A percentile compares a stretch with the other conserved stretches of the same genome.
phyloP scores from a whole-genome alignment of 2,797 vertebrate genomes.

The Acanthopagrus latus region DNA sequence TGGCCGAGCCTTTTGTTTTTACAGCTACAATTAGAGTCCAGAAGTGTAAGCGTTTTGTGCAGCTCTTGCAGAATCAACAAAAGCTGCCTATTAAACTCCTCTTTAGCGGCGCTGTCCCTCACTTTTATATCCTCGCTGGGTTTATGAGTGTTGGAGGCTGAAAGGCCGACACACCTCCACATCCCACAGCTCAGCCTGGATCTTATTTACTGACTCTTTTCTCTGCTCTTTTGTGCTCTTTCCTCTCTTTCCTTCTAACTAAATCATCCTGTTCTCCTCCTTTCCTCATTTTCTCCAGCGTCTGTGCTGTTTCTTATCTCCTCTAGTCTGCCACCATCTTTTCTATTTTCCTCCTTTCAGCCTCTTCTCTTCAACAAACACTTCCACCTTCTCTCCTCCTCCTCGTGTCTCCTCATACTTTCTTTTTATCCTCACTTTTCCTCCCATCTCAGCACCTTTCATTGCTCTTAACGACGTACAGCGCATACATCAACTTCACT shows the following conservation, averaged over 20 bases:
- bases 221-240: background rate
- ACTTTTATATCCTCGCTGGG: slow-evolving; percentile 43
- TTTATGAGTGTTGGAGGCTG: slow-evolving; percentile 48
- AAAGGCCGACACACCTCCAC: slow-evolving; percentile 40
- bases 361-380: background rate
- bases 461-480: slow-evolving; percentile 51
- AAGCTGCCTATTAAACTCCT: slow-evolving; percentile 72
- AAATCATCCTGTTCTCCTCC: slow-evolving; percentile 6
- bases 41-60: slow-evolving; percentile 62
- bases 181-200: slow-evolving; percentile 2
- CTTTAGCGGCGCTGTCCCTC: slow-evolving; percentile 58
- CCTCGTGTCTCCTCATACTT: background rate
- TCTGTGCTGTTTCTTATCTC: slow-evolving; percentile 7
- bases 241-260: background rate
- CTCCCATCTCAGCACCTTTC: slow-evolving; percentile 60
- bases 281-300: background rate
- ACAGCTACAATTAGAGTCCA: slow-evolving; percentile 53
- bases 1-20: slow-evolving; percentile 42
- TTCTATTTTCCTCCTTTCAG: background rate
- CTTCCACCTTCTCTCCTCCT: background rate
- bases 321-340: background rate
- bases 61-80: slow-evolving; percentile 76
- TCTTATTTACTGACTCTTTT: slow-evolving; percentile 4
- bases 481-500: slow-evolving; percentile 56
- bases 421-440: slow-evolving; percentile 2